Conservation (phyloP, 2,113 vertebrate genomes). For the Gavialis gangeticus region DNA sequence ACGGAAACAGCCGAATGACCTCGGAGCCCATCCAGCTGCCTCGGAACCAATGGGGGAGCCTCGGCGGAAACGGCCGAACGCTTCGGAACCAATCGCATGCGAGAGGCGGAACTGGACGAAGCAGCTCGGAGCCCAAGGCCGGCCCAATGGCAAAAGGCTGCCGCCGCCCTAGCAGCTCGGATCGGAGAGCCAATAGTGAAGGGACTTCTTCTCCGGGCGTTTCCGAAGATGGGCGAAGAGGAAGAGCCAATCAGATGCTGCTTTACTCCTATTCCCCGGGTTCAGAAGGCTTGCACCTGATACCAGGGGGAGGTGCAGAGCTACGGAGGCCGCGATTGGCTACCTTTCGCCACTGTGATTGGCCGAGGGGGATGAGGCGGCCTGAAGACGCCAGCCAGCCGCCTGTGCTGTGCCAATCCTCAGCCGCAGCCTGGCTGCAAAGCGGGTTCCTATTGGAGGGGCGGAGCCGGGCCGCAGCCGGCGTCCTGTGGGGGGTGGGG, state of each 20-base stretch:
- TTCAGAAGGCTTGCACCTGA: background rate
- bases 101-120: background rate
- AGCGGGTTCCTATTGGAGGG: background rate
- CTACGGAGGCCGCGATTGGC: slow-evolving; percentile 19
- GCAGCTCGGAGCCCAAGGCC: background rate
- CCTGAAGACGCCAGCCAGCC: background rate
- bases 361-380: background rate
- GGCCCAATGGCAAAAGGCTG: slow-evolving; percentile 25
- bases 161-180: slow-evolving; percentile 59
- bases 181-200: slow-evolving; percentile 44
- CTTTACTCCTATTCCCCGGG: background rate
- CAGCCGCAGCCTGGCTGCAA: background rate
- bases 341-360: background rate
- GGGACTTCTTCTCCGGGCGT: background rate
- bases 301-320: background rate
- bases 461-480: background rate
- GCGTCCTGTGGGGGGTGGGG: no score
- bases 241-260: background rate
- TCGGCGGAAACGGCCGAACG: background rate
- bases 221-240: slow-evolving; percentile 12
- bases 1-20: slow-evolving; percentile 38
- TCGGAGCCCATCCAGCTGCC: slow-evolving; percentile 47
- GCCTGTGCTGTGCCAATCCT: background rate
- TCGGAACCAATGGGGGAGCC: slow-evolving; percentile 12
- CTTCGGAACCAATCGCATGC: background rate